A percentile compares a stretch with the other conserved stretches of the same genome.
These are phyloP conservation scores for Glyptemys insculpta DNA, from an alignment of 2,797 vertebrate species.

Conservation along the genomic window DNA sequence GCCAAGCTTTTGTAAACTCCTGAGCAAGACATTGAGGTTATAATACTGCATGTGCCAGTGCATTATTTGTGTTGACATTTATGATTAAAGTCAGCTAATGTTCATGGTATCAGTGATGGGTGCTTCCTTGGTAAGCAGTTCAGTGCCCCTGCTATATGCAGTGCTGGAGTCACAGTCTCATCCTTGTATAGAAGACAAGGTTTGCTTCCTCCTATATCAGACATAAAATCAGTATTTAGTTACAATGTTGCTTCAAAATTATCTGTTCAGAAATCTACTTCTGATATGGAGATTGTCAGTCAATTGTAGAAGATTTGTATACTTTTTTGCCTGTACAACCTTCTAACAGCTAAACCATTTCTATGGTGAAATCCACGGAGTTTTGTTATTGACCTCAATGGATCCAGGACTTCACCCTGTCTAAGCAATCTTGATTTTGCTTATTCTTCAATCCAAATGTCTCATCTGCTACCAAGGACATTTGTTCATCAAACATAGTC, in stretches of 20 bases:
- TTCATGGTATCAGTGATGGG: not conserved
- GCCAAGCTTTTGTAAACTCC: not conserved
- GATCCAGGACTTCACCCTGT: not conserved
- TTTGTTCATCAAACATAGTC: not conserved
- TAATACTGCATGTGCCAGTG: not conserved
- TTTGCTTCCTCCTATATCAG: not conserved
- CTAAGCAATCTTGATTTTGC: not conserved
- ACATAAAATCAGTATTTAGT: not conserved
- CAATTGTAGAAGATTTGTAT: not conserved
- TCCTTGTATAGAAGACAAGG: not conserved
- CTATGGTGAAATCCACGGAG: not conserved
- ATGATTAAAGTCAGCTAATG: not conserved
- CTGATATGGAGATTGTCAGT: not conserved
- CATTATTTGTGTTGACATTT: not conserved
- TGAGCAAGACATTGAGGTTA: slow-evolving; percentile 14
- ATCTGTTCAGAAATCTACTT: not conserved
- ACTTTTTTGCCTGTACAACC: not conserved
- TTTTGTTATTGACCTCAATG: not conserved
- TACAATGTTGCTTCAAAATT: not conserved
- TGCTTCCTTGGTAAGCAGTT: not conserved
- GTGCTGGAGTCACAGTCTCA: not conserved
- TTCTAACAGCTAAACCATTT: not conserved
- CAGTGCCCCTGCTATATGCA: not conserved
- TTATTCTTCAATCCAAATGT: not conserved
- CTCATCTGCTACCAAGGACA: not conserved